Evolutionary conservation across 2,113 vertebrate genomes (phyloP).

Genomic region (Paradoxurus hermaphroditus): DNA sequence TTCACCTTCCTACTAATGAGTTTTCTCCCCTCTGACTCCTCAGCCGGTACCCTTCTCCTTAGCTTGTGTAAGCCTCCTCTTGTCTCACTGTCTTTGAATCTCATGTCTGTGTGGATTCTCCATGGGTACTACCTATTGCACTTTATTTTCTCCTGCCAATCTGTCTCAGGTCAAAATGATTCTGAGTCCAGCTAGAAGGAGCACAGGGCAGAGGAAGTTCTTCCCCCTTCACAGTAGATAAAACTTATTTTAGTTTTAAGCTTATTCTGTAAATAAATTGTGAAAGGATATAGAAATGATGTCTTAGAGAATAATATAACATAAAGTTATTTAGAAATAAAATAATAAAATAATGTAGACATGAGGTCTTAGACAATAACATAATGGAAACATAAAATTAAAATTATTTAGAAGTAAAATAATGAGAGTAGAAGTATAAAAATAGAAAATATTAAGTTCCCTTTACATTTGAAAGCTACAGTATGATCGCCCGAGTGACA

Average conservation of each 20-base stretch:
- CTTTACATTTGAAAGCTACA: neutral
- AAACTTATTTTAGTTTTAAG: neutral
- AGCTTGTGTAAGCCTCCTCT: neutral
- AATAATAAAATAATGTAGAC: neutral
- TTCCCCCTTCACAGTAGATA: too few relatives aligned
- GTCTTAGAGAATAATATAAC: neutral
- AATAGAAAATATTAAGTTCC: neutral
- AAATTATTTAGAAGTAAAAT: neutral
- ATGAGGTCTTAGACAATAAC: neutral
- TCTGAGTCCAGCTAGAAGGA: neutral
- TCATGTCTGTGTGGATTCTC: neutral
- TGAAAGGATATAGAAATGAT: neutral
- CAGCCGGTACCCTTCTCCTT: neutral
- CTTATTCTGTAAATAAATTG: neutral
- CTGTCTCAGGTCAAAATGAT: neutral
- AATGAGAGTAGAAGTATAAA: neutral
- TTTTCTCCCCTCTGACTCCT: neutral
- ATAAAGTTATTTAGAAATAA: neutral
- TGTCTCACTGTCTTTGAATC: neutral
- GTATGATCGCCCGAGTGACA: neutral
- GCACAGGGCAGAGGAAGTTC: neutral
- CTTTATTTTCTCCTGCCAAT: neutral
- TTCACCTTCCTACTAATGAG: neutral
- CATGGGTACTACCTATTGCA: neutral
- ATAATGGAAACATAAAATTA: neutral